Base-by-base conservation (phyloP, 2,113 vertebrate species). In the Turnix velox region DNA sequence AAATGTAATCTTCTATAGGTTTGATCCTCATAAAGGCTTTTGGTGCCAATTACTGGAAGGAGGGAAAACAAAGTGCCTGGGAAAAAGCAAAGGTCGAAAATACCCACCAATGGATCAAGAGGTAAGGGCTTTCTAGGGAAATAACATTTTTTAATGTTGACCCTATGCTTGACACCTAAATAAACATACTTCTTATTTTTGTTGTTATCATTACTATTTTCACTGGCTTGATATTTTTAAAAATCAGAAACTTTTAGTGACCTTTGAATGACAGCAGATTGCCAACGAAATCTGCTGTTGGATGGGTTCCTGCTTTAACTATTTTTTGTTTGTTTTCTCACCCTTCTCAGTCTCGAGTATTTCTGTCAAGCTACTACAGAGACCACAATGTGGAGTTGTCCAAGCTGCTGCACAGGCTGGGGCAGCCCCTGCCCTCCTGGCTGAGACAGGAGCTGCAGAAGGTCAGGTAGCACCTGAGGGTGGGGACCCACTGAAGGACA, bases 11-110 rank as follows among this genome's bases (percentile, higher is more conserved):
- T 46, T 33, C 94, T 91, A 15, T 84, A 99, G 99, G 94, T 99
- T 99, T 95, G 99, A 99, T 94, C 98, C 98, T 92, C 99, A 99
- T 95, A 99, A 99, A 96, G 99, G 99, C 40, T 99, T 99, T 95
- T 99, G 99, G 99, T 99, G 99, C 96, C 99, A 99, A 92, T 96
- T 99, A 45, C 83, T 99, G 59, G 99, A 99, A 93, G 99, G 99
- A 94, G 99, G 99, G 66, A 99, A 98, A 96, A 99, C 99, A 55
- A 99, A 99, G 97, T 99, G 99, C 96, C 98, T 99, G 94, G 99
- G 99, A 15, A 99, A 99, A 96, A 99, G 98, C 95, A 99, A 99
- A 98, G 99, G 99, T 69, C 97, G 99, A 76, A 99, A 98, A 95
- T 99, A 99, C 48, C 98, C 99, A 45, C 97, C 98, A 20, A 99